Conservation (phyloP, 2,888 invertebrate genomes). For the Brassicogethes aeneus region DNA sequence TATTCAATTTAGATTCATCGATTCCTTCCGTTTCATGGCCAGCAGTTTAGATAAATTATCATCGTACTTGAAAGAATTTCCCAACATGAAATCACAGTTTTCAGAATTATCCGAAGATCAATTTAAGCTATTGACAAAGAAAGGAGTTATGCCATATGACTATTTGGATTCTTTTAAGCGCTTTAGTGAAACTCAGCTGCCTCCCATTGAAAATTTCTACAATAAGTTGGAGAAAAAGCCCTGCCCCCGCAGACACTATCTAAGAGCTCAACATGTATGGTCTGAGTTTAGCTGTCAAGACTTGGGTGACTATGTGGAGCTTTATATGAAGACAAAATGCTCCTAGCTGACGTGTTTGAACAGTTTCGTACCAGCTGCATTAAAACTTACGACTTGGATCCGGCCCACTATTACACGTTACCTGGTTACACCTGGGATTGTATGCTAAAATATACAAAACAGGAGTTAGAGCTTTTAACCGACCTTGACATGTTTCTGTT, state of each 20-base stretch:
- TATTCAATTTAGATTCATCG: slow-evolving; percentile 19
- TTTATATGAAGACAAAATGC: slow-evolving; percentile 32
- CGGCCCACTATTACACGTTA: slow-evolving; percentile 23
- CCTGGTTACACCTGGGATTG: slow-evolving; percentile 26
- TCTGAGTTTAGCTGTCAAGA: slow-evolving; percentile 23
- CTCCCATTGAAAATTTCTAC: slow-evolving; percentile 19
- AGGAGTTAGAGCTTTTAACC: slow-evolving; percentile 21
- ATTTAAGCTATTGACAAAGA: slow-evolving; percentile 13
- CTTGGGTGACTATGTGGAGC: slow-evolving; percentile 30
- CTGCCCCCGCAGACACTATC: slow-evolving; percentile 24
- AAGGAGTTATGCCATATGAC: slow-evolving; percentile 29
- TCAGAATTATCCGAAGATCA: slow-evolving; percentile 5
- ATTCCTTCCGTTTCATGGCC: slow-evolving; percentile 26
- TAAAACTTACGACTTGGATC: slow-evolving; percentile 27
- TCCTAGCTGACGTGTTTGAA: slow-evolving; percentile 33
- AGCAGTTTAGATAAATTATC: slow-evolving; percentile 23
- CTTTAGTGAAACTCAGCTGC: slow-evolving; percentile 21
- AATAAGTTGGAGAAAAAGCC: slow-evolving; percentile 17
- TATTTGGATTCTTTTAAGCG: slow-evolving; percentile 21
- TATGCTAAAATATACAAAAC: slow-evolving; percentile 22
- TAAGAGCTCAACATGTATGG: slow-evolving; percentile 31
- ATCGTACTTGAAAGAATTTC: slow-evolving; percentile 14
- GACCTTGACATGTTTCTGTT: slow-evolving; percentile 28
- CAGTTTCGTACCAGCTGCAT: slow-evolving; percentile 27
- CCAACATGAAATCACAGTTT: slow-evolving; percentile 6